Conservation (phyloP, 2,888 invertebrate genomes). For the Zhuqinia jingwanae region DNA sequence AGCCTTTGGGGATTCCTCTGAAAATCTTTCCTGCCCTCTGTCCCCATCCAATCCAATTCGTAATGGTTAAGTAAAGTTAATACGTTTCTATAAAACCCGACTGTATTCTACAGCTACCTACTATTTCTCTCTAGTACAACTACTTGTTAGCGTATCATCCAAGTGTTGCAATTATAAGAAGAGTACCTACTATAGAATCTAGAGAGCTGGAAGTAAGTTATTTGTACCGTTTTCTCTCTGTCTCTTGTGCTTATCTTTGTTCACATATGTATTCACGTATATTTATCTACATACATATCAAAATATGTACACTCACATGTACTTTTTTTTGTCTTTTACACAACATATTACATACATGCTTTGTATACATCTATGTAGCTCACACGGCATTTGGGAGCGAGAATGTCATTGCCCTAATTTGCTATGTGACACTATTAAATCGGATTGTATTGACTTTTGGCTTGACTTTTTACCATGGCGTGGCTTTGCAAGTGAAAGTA, state of each 20-base stretch:
- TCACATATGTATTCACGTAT: not conserved
- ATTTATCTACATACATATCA: not conserved
- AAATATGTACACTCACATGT: not conserved
- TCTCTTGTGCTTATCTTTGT: not conserved
- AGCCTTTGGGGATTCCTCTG: conserved; percentile 34
- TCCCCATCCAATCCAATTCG: not conserved
- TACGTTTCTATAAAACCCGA: not conserved
- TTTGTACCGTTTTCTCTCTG: not conserved
- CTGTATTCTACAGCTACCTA: not conserved
- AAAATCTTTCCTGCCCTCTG: not conserved
- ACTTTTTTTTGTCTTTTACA: not conserved
- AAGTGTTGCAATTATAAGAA: conserved; percentile 7
- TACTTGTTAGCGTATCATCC: not conserved
- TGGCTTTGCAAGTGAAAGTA: conserved; percentile 44
- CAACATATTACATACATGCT: too few species aligned
- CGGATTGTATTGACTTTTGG: conserved; percentile 60
- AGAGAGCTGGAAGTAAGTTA: not conserved
- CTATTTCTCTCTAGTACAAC: not conserved
- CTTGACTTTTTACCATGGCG: conserved; percentile 36
- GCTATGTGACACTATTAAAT: conserved; percentile 55
- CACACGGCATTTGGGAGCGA: conserved; percentile 31
- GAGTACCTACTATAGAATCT: too few species aligned
- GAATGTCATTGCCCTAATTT: conserved; percentile 62
- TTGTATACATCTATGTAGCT: not conserved
- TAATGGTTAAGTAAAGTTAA: not conserved